Evolutionary conservation across 2,113 vertebrate genomes (phyloP), one percentile per base, ranked within the genome.

Genomic region (Oreochromis niloticus): DNA sequence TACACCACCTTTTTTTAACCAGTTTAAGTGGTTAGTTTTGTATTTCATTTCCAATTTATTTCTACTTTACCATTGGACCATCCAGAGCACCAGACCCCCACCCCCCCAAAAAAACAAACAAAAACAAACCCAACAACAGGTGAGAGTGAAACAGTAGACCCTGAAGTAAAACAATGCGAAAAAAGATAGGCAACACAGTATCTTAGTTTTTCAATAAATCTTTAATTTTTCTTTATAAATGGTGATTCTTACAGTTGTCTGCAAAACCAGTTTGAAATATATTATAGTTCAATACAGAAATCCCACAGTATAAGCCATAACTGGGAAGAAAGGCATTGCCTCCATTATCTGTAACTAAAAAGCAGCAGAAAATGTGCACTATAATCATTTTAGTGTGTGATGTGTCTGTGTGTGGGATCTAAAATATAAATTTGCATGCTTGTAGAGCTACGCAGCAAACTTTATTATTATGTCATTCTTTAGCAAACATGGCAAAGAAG

Each of bases 211-310:
- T 89, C 41, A 39, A 93, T 91, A 90, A 89, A 89, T 85, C 88
- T 95, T 94, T 93, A 90, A 93, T 95, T 46, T 91, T 34, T 50
- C 50, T 79, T 86, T 86, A 92, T 94, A 88, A 84, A 90, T 91
- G 34, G 34, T 39, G 85, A 90, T 93, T 41, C 87, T 87, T 89
- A 88, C 84, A 91, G 85, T 91, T 71, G 83, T 90, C 85, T 92
- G 59, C 85, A 83, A 91, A 91, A 87, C 81, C 19, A 87, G 13
- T 84, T 82, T 90, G 80, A 86, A 92, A 90, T 91, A 93, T 87
- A 88, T 88, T 82, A 82, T 55, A 85, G 83, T 85, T 83, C 7
- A 90, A 91, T 13, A 88, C 63, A 88, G 73, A 91, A 87, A 85
- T 89, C 87, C 89, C 91, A 88, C 82, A 52, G 55, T 85, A 39